Percentiles rank a stretch among this genome's conserved stretches.
Conservation (phyloP, 2,888 invertebrate species). For the Auanema freiburgensis region DNA sequence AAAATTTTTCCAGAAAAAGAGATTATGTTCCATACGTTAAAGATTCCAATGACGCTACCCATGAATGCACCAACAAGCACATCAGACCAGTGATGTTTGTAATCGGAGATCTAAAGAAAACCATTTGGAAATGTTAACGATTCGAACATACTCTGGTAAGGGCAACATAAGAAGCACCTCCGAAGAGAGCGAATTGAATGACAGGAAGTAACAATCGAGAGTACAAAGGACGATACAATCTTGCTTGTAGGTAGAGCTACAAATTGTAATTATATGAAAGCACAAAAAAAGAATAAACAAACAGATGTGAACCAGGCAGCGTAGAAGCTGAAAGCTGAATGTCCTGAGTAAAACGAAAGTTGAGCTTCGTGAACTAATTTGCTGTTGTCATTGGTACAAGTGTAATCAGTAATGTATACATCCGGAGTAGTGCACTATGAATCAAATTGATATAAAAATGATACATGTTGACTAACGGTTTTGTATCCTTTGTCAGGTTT, state of each 20-base stretch:
- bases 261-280: conserved; percentile 15
- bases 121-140: background rate
- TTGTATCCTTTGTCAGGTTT: conserved; percentile 70
- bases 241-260: conserved; percentile 82
- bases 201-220: conserved; percentile 78
- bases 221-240: conserved; percentile 80
- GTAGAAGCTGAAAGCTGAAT: conserved; percentile 64
- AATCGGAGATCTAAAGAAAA: conserved; percentile 50
- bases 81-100: conserved; percentile 96
- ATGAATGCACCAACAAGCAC: conserved; percentile 78
- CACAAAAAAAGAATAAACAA: conserved; percentile 5
- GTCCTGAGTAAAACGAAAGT: conserved; percentile 64
- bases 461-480: conserved; percentile 17
- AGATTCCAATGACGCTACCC: conserved; percentile 63
- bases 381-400: conserved; percentile 48
- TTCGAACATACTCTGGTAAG: conserved; percentile 25
- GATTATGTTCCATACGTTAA: conserved; percentile 25
- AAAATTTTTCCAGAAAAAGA: background rate
- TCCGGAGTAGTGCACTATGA: conserved; percentile 44
- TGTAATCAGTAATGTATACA: conserved; percentile 50
- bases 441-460: background rate
- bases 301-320: conserved; percentile 63
- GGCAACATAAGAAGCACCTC: conserved; percentile 63
- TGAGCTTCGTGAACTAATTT: conserved; percentile 57
- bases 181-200: conserved; percentile 80